Percentiles rank a stretch among this genome's conserved stretches.
These are phyloP conservation scores for Pasiphila rectangulata DNA, from an alignment of 2,888 invertebrate species.

Conservation along the genomic window DNA sequence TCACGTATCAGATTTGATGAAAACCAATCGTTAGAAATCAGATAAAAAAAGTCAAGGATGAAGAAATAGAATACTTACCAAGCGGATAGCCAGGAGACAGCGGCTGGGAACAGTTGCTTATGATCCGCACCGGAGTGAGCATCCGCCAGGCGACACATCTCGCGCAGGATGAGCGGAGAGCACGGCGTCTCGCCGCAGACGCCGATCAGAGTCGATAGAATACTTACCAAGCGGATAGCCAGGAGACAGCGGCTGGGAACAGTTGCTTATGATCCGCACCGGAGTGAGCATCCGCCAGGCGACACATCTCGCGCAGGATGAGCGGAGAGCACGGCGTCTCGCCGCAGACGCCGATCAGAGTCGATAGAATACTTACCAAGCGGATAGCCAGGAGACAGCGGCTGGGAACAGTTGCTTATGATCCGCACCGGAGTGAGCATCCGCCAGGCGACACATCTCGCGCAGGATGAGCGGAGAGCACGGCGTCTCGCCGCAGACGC, in stretches of 20 bases:
- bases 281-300: constrained; percentile 90
- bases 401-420: constrained; percentile 91
- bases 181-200: constrained; percentile 67
- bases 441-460: constrained; percentile 84
- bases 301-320: constrained; percentile 69
- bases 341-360: constrained; percentile 65
- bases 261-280: constrained; percentile 90
- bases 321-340: constrained; percentile 65
- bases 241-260: constrained; percentile 88
- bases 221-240: constrained; percentile 88
- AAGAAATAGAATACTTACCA: too few relatives aligned
- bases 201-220: constrained; percentile 60
- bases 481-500: constrained; percentile 63
- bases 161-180: constrained; percentile 63
- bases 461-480: constrained; percentile 67
- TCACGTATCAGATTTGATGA: background rate
- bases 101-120: constrained; percentile 88
- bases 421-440: constrained; percentile 90
- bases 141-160: constrained; percentile 86
- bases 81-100: constrained; percentile 88
- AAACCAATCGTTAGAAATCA: too few relatives aligned
- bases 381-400: constrained; percentile 88
- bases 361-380: constrained; percentile 76
- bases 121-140: constrained; percentile 92
- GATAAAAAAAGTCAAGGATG: too few relatives aligned